Percentiles rank a stretch among this genome's conserved stretches.
These are phyloP conservation scores for Natator depressus DNA, from an alignment of 2,113 vertebrate genomes.

Conservation along the genomic window DNA sequence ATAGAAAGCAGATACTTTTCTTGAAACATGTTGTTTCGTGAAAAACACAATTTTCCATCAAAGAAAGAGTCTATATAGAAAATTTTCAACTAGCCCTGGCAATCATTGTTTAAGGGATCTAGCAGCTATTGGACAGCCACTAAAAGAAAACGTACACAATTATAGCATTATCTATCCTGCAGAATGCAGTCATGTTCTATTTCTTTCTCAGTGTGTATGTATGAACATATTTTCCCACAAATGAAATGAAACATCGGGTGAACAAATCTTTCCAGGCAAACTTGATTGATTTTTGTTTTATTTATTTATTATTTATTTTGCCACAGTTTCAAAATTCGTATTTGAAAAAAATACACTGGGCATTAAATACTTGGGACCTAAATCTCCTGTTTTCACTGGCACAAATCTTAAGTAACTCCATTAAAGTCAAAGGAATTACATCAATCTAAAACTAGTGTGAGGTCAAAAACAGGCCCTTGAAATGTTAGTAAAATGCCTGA, in stretches of 20 bases:
- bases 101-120: background rate
- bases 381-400: background rate
- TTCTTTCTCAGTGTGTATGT: background rate
- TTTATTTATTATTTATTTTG: slow-evolving; percentile 46
- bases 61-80: background rate
- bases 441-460: background rate
- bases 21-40: background rate
- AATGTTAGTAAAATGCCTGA: background rate
- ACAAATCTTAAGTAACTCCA: background rate
- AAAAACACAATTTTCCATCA: background rate
- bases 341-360: slow-evolving; percentile 20
- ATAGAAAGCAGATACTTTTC: background rate
- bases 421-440: background rate
- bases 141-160: background rate
- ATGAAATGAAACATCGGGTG: background rate
- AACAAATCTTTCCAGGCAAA: background rate
- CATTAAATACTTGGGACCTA: slow-evolving; percentile 18
- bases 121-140: background rate
- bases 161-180: background rate
- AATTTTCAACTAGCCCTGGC: background rate
- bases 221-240: slow-evolving; percentile 42
- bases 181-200: background rate
- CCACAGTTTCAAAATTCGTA: slow-evolving; percentile 35
- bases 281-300: slow-evolving; percentile 54
- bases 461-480: background rate